phyloP scores from a whole-genome alignment of 2,797 vertebrate species.

The Cossypha heuglini region DNA sequence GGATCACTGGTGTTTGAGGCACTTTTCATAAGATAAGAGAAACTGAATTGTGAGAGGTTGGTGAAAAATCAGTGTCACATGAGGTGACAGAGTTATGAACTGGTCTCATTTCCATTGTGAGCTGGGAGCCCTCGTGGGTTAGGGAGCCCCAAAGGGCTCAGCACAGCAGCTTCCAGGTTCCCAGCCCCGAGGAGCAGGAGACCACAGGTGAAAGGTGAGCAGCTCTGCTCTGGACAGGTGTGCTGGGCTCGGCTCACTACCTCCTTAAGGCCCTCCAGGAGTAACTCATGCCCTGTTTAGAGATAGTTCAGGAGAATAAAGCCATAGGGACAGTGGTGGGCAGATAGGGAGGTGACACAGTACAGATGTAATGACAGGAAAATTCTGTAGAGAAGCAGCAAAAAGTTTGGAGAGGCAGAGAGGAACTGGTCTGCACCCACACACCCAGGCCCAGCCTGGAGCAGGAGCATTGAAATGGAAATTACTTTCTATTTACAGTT shows the following conservation, averaged over 20 bases:
- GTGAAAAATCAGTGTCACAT: neutral
- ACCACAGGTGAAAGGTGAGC: neutral
- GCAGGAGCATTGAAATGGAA: neutral
- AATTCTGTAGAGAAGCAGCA: neutral
- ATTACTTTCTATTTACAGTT: constrained; percentile 1
- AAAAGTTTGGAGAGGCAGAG: neutral
- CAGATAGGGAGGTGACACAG: neutral
- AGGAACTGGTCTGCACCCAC: neutral
- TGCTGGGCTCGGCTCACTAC: neutral
- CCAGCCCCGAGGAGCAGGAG: neutral
- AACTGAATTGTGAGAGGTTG: neutral
- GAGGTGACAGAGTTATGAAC: neutral
- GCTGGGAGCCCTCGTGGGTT: rapidly evolving
- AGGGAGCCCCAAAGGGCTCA: neutral
- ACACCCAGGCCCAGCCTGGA: neutral
- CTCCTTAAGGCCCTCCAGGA: neutral
- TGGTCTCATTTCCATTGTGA: neutral
- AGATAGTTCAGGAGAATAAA: neutral
- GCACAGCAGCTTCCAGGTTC: neutral
- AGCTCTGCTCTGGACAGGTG: neutral
- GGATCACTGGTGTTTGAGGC: neutral
- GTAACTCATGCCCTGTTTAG: neutral
- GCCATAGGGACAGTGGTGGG: neutral
- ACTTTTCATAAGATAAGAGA: neutral
- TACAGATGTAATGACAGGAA: neutral